These are phyloP conservation scores for Fukomys damarensis DNA, from an alignment of 2,113 vertebrate genomes.

Conservation along the genomic window DNA sequence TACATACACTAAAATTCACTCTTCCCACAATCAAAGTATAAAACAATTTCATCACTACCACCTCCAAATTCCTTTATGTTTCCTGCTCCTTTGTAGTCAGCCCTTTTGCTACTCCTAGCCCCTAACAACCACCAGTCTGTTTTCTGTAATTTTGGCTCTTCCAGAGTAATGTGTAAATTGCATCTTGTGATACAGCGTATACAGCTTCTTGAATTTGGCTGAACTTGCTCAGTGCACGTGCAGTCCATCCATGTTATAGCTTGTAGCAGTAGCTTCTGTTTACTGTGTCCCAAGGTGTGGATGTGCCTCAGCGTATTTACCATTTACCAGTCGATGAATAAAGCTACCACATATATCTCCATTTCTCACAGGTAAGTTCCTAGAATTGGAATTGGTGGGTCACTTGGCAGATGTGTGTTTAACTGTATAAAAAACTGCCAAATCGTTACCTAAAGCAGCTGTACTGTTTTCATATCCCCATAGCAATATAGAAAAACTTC, in stretches of 20 bases:
- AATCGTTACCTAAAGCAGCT: not conserved
- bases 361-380: not conserved
- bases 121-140: not conserved
- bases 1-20: not conserved
- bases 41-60: not conserved
- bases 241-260: not conserved
- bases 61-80: not conserved
- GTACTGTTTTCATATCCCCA: not conserved
- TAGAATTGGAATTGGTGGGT: constrained; percentile 28
- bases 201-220: not conserved
- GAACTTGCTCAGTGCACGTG: not conserved
- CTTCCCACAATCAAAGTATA: not conserved
- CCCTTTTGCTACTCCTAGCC: not conserved
- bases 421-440: constrained; percentile 12
- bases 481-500: not conserved
- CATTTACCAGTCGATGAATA: not conserved
- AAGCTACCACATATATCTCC: constrained; percentile 16
- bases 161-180: not conserved
- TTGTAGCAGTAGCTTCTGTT: not conserved
- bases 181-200: not conserved
- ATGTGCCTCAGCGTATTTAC: not conserved
- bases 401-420: constrained; percentile 6
- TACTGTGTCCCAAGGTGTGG: not conserved
- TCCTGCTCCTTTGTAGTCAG: not conserved
- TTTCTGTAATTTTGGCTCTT: constrained; percentile 25